These are phyloP conservation scores for Philopedon plagiatum DNA, from an alignment of 2,888 invertebrate genomes.

Conservation along the genomic window DNA sequence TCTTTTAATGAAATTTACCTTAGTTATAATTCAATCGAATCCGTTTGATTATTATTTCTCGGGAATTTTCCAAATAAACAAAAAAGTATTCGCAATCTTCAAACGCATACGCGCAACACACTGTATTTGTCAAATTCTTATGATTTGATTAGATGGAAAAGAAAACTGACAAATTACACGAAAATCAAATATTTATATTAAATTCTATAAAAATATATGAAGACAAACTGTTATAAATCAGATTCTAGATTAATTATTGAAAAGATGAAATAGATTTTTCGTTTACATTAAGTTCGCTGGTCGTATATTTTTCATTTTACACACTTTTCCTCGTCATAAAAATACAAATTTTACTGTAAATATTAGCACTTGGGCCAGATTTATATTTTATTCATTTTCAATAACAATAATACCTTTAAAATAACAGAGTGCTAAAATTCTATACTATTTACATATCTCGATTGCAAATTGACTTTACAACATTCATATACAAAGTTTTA, in stretches of 20 bases:
- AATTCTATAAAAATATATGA: not conserved
- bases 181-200: not conserved
- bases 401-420: slow-evolving; percentile 19
- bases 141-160: not conserved
- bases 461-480: not conserved
- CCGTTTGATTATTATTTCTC: too few species aligned
- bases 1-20: too few species aligned
- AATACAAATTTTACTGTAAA: slow-evolving; percentile 4
- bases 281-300: slow-evolving; percentile 27
- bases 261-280: slow-evolving; percentile 34
- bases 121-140: not conserved
- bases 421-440: slow-evolving; percentile 11
- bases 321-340: slow-evolving; percentile 21
- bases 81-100: not conserved
- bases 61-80: not conserved
- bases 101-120: not conserved
- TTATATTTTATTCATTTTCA: slow-evolving; percentile 24
- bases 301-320: slow-evolving; percentile 33
- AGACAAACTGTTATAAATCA: slow-evolving; percentile 3
- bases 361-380: not conserved
- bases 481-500: not conserved
- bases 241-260: slow-evolving; percentile 1
- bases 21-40: too few species aligned
- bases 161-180: not conserved
- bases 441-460: slow-evolving; percentile 15